A percentile compares a stretch with the other conserved stretches of the same genome.
These are phyloP conservation scores for Bugulina stolonifera DNA, from an alignment of 2,888 invertebrate genomes.

Conservation along the genomic window DNA sequence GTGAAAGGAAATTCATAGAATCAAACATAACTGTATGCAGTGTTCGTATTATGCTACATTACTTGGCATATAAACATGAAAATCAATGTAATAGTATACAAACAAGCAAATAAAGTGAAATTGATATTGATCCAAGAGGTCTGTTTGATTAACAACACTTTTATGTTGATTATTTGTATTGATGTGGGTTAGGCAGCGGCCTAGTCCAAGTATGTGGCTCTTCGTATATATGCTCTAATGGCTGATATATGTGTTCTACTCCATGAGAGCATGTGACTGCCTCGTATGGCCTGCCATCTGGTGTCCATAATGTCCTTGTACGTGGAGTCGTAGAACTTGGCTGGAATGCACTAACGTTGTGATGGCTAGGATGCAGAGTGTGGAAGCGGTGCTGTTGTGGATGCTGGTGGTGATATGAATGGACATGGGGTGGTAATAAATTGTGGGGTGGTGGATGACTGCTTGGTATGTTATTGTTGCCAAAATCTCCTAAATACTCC, in stretches of 20 bases:
- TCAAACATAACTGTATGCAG: not conserved
- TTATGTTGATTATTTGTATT: not conserved
- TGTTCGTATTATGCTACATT: not conserved
- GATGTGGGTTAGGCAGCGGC: slow-evolving; percentile 1
- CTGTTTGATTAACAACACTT: not conserved
- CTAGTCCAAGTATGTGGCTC: slow-evolving; percentile 14
- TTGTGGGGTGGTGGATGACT: not conserved
- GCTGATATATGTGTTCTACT: slow-evolving; percentile 20
- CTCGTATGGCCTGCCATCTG: slow-evolving; percentile 20
- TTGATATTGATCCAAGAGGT: slow-evolving; percentile 10
- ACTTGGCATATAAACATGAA: slow-evolving; percentile 9
- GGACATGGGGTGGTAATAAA: not conserved
- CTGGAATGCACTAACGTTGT: not conserved
- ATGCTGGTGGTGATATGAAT: not conserved
- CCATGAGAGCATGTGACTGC: slow-evolving; percentile 6
- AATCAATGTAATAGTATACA: slow-evolving; percentile 20
- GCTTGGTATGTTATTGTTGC: not conserved
- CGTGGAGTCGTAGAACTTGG: not conserved
- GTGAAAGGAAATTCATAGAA: not conserved
- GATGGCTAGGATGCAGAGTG: not conserved
- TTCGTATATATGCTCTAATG: slow-evolving; percentile 19
- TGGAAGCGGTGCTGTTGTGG: not conserved
- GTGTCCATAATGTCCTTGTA: slow-evolving; percentile 4
- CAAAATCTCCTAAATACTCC: slow-evolving; percentile 6
- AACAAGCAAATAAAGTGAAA: slow-evolving; percentile 9